Conservation (phyloP, 2,888 invertebrate genomes). For the Ceraclea dissimilis region DNA sequence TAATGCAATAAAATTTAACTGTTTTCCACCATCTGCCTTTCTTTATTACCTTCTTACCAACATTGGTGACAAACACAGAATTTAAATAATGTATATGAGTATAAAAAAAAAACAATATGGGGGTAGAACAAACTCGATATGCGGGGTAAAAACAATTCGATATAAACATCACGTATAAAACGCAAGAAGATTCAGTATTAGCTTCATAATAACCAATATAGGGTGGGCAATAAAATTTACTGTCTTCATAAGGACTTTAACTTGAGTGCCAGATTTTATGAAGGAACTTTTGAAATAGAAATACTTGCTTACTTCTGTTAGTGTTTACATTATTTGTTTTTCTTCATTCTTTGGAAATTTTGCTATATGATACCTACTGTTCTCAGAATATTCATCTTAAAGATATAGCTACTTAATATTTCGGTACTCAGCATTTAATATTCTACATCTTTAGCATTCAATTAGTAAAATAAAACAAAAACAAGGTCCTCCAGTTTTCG, state of each 20-base stretch:
- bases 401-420: too few species aligned
- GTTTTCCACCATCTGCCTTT: constrained; percentile 11
- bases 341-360: too few species aligned
- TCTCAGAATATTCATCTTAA: too few species aligned
- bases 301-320: too few species aligned
- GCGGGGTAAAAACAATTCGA: constrained; percentile 14
- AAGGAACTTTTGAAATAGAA: not conserved
- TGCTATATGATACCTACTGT: too few species aligned
- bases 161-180: constrained; percentile 25
- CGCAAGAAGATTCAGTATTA: constrained; percentile 25
- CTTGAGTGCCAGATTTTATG: constrained; percentile 18
- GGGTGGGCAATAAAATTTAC: constrained; percentile 26
- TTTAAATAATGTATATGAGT: too few species aligned
- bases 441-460: too few species aligned
- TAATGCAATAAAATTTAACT: constrained; percentile 13
- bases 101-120: not conserved
- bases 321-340: too few species aligned
- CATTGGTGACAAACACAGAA: not conserved
- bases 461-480: too few species aligned
- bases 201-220: constrained; percentile 24
- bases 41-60: not conserved
- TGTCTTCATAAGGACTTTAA: constrained; percentile 23
- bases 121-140: too few species aligned
- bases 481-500: too few species aligned
- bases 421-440: too few species aligned